Evolutionary conservation across 2,113 vertebrate genomes (phyloP), one percentile per base, ranked within the genome.

Genomic region (Crypturellus undulatus): DNA sequence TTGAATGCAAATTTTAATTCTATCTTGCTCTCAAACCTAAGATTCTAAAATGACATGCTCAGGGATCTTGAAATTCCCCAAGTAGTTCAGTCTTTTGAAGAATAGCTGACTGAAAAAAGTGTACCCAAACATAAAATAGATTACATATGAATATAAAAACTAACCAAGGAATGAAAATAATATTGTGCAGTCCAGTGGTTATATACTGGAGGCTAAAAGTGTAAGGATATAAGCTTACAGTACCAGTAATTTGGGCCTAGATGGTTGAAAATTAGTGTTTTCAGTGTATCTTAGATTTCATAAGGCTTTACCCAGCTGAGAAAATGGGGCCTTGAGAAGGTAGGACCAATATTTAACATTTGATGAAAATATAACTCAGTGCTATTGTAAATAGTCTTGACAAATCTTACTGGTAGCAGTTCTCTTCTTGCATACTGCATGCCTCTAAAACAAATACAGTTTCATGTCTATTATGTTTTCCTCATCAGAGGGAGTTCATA

Each of bases 1-100:
- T 81, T 94, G 69, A 81, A 88, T 86, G 36, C 52, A 34, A 54
- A 58, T 90, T 93, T 81, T 62, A 76, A 89, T 92, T 91, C 56
- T 68, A 62, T 87, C 51, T 42, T 8, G 8, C 34, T 68, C 71
- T 80, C 77, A 76, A 58, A 43, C 21, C 40, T 18, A 67, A 43
- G 28, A 34, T 43, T 20, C 22, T 54, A 59, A 59, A 75, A 59
- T 42, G 28, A 42, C 60, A 16, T 47, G 20, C 45, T 58, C 52
- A 71, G 22, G 54, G 81, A 87, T 28, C 22, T 87, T 58, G 9
- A 22, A 19, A 83, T 88, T 86, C 34, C 49, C 15, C 3, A 79
- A 89, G 65, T 36, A 63, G 14, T 60, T 91, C 20, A 30, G 36
- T 65, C 79, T 89, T 71, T 30, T 92, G 49, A 62, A 83, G 28